Percentiles rank a stretch among this genome's conserved stretches.
Conservation (phyloP, 2,113 vertebrate genomes). For the Greenwoodochromis staneri region DNA sequence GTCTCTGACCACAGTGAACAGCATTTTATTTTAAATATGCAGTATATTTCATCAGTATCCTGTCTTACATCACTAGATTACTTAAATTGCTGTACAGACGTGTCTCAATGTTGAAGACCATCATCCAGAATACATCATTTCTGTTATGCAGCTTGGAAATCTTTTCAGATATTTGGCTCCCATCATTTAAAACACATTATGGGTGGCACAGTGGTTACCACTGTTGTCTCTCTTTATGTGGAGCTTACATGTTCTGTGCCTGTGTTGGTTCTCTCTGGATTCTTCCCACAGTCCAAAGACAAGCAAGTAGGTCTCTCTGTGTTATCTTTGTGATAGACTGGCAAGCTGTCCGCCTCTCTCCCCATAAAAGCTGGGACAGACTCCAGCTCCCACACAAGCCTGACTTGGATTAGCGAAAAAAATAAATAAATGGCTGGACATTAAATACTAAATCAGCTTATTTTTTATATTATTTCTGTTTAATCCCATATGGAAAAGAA, state of each 20-base stretch:
- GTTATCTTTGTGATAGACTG: background rate
- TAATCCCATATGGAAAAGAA: background rate
- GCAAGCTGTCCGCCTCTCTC: background rate
- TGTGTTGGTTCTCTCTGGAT: background rate
- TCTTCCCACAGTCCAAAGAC: background rate
- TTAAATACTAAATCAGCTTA: background rate
- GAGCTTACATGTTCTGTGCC: background rate
- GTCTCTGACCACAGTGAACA: background rate
- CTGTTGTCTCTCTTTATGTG: background rate
- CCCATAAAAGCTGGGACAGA: background rate
- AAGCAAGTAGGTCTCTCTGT: background rate
- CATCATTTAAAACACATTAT: background rate
- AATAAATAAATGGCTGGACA: background rate
- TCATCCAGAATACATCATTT: background rate
- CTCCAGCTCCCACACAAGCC: background rate
- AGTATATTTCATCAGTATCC: background rate
- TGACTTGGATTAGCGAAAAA: background rate
- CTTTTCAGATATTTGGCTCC: background rate
- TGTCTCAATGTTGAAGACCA: background rate
- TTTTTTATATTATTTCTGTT: background rate
- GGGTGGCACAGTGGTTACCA: background rate
- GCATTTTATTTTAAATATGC: background rate
- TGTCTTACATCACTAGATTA: background rate
- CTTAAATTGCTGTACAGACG: background rate
- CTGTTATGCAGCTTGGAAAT: background rate